Conservation (phyloP, 2,797 vertebrate genomes). For the Pygocentrus nattereri region DNA sequence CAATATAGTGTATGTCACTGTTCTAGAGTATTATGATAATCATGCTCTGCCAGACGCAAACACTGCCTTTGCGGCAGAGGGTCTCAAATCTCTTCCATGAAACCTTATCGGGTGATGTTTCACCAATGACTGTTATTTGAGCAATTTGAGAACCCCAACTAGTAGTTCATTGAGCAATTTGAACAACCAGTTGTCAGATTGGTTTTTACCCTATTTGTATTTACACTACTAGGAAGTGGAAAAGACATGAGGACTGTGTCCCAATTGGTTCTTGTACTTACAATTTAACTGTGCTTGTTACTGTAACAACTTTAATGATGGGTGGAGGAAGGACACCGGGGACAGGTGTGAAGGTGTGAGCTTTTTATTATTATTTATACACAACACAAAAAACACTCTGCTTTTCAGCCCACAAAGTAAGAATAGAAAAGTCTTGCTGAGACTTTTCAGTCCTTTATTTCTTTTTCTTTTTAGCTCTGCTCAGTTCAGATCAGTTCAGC, state of each 20-base stretch:
- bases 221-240: background rate
- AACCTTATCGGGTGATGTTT: background rate
- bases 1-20: too few relatives aligned
- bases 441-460: too few relatives aligned
- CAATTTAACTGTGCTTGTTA: background rate
- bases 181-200: background rate
- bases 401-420: too few relatives aligned
- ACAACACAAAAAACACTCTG: too few relatives aligned
- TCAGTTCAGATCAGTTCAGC: too few relatives aligned
- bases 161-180: background rate
- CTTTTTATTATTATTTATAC: too few relatives aligned
- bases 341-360: too few relatives aligned
- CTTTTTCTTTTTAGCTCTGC: too few relatives aligned
- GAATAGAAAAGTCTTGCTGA: too few relatives aligned
- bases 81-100: background rate
- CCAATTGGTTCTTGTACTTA: background rate
- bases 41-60: background rate
- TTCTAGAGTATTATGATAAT: background rate
- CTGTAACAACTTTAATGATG: too few relatives aligned
- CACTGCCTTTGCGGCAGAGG: too few relatives aligned
- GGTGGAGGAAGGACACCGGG: too few relatives aligned
- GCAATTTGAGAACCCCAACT: background rate
- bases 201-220: background rate
- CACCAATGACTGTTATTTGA: background rate
- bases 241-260: background rate